These are phyloP conservation scores for Synanthedon formicaeformis DNA, from an alignment of 2,888 invertebrate genomes.

Conservation along the genomic window DNA sequence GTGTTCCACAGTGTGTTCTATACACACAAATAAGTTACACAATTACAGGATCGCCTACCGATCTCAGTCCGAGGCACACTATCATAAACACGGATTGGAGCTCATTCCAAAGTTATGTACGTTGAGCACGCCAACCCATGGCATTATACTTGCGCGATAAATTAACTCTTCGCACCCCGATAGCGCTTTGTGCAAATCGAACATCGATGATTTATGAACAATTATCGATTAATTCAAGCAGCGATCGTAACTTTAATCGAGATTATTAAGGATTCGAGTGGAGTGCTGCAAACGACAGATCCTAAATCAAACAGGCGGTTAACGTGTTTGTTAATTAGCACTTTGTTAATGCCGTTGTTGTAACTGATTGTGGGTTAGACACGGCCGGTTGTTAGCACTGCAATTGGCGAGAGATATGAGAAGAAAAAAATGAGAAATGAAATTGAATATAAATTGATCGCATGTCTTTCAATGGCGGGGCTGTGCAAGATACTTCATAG, in stretches of 20 bases:
- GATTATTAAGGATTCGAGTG: slow-evolving; percentile 50
- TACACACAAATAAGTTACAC: slow-evolving; percentile 36
- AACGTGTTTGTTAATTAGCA: slow-evolving; percentile 30
- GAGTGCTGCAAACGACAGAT: slow-evolving; percentile 34
- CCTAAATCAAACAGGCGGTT: slow-evolving; percentile 38
- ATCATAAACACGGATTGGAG: slow-evolving; percentile 57
- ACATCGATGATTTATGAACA: slow-evolving; percentile 69
- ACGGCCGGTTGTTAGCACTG: background rate
- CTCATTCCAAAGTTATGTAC: slow-evolving; percentile 48
- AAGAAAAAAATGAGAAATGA: no score
- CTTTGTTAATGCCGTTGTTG: slow-evolving; percentile 11
- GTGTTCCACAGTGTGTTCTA: background rate
- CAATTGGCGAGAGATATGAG: no score
- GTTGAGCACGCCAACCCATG: slow-evolving; percentile 53
- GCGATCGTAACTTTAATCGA: slow-evolving; percentile 64
- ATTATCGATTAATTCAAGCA: slow-evolving; percentile 72
- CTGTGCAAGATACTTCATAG: no score
- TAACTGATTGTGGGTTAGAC: background rate
- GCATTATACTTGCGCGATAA: slow-evolving; percentile 53
- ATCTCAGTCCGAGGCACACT: slow-evolving; percentile 16
- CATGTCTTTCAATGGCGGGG: no score
- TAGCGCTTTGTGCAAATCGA: slow-evolving; percentile 64
- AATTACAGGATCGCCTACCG: slow-evolving; percentile 39
- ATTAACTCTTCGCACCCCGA: slow-evolving; percentile 66
- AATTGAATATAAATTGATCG: no score